phyloP scores from a whole-genome alignment of 2,888 invertebrate genomes.

The Colostygia pectinataria region DNA sequence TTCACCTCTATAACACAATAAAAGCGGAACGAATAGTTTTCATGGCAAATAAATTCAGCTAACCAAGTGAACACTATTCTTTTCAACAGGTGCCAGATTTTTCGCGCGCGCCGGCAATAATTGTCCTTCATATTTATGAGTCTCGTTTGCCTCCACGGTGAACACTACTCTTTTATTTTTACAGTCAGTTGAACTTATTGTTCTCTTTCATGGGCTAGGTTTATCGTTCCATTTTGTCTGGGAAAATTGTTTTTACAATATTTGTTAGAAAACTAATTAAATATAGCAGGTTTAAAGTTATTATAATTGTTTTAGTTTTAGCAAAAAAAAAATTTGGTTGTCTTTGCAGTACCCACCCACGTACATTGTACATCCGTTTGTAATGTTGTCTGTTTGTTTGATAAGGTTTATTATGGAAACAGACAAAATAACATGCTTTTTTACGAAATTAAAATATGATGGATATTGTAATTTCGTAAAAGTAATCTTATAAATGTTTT shows the following conservation, averaged over 20 bases:
- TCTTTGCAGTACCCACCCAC: too few relatives aligned
- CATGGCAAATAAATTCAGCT: constrained; percentile 15
- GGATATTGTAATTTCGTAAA: too few relatives aligned
- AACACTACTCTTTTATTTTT: constrained; percentile 31
- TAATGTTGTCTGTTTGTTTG: too few relatives aligned
- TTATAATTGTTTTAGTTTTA: too few relatives aligned
- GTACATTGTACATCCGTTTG: too few relatives aligned
- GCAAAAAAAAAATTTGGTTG: too few relatives aligned
- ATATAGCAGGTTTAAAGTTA: background rate
- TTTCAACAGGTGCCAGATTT: constrained; percentile 59
- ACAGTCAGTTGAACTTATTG: constrained; percentile 20
- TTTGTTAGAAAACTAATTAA: constrained; percentile 6
- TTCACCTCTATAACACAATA: background rate
- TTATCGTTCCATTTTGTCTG: constrained; percentile 12
- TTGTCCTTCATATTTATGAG: constrained; percentile 67
- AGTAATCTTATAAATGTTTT: too few relatives aligned
- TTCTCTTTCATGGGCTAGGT: constrained; percentile 14
- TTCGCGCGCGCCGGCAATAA: constrained; percentile 42
- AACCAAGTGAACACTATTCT: constrained; percentile 15
- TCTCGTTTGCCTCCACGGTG: constrained; percentile 41
- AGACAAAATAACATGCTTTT: too few relatives aligned
- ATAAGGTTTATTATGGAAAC: too few relatives aligned
- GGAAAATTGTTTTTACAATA: constrained; percentile 17
- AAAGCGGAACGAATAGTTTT: constrained; percentile 4
- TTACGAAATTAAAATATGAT: too few relatives aligned